Base-by-base conservation (phyloP, 2,888 invertebrate genomes). In the Drosophila trichaetosa region DNA sequence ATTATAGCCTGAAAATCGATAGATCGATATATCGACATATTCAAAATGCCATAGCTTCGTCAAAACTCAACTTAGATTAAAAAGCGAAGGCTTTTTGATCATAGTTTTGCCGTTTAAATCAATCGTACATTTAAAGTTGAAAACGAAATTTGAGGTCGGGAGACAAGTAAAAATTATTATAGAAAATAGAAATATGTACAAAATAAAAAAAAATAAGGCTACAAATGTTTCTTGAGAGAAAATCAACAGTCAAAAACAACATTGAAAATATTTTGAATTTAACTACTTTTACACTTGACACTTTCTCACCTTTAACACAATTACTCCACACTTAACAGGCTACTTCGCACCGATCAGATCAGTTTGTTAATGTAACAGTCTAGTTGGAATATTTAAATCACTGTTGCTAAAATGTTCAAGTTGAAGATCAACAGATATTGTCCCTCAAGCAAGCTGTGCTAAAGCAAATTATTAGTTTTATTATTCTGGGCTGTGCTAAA, bases 311-410 rank as follows among this genome's bases (percentile, higher is more conserved):
- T 29, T 8, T 60, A 57, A 57, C 46, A 51, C 21, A 33, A 27
- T 11, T 38, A 29, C 69, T 72, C 69, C 63, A 51, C 54, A 40
- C 33, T 31, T 53, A 49, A 51, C 48, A 51, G 27, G 11, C 2
- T 16, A 27, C 54, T 69, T 33, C 53, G 13, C 54, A 59, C 10
- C 0, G 4, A 24, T 24, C 46, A 24, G 16, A 24, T 16, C 24
- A 24, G 16, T 24, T 8, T 21, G 46, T 46, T 46, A 46, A 24
- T 24, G 4, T 16, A 8, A 21, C 46, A 24, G 46, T 24, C 24
- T 46, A 24, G 16, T 24, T 46, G 24, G 21, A 21, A 11, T 11
- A 11, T 11, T 21, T 11, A 21, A 42, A 21, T 21, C 21, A 16
- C 7, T 7, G 2, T 4, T 16, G 7, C 7, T 46, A 46, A 46